Evolutionary conservation across 2,888 invertebrate species (phyloP), one percentile per base, ranked within the genome.

Genomic region (Altica lythri): DNA sequence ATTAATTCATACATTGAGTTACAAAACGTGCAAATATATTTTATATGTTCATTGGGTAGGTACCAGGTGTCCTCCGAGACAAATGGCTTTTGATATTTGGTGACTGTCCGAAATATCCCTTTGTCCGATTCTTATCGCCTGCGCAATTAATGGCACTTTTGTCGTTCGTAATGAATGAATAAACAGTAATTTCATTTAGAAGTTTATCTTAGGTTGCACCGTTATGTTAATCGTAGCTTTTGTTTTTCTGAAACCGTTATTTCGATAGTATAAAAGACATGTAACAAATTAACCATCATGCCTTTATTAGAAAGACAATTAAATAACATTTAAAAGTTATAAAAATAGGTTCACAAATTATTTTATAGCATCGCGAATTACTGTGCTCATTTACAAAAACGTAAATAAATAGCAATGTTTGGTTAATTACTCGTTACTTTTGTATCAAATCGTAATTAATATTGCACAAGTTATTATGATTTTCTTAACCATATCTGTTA

Each of bases 161-260:
- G n/a, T n/a, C 43, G 51, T 50, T 34, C 49, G 46, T 46, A 54
- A 51, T 46, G 46, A 38, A 54, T 49, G 38, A 37, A 51, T 50
- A 57, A 49, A 57, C 46, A 46, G 46, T 9, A 34, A 35, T 55
- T 53, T 47, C 38, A 46, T 57, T 57, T 22, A 27, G 25, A 46
- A 38, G 2, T 16, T 22, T 30, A 48, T 37, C 44, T 30, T 35
- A 13, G 34, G 35, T 16, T 22, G 14, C 25, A 40, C 18, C 16
- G 17, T 37, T 29, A 29, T 32, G 27, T 19, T 18, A 45, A 45
- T 45, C 18, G 44, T 10, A 12, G 14, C 12, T 45, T 34, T 34
- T 22, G 32, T 32, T 34, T 16, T 18, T 16, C 13, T 13, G 9
- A 22, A 44, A 44, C 44, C 44, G 44, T 44, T 44, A 43, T 40